phyloP scores from a whole-genome alignment of 2,888 invertebrate genomes.

The Phaedon cochleariae region DNA sequence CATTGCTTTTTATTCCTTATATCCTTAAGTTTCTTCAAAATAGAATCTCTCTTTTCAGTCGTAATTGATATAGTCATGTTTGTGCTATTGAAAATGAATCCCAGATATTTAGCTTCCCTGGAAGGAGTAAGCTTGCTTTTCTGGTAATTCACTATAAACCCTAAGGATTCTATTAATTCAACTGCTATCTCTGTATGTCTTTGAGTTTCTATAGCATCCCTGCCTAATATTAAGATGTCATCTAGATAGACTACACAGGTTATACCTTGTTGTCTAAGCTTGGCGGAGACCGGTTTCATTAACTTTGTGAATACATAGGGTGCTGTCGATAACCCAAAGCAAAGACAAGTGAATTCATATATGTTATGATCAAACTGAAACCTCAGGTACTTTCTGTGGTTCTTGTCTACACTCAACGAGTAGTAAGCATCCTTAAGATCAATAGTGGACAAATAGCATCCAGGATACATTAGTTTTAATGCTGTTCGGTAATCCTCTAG shows the following conservation, averaged over 20 bases:
- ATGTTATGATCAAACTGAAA: slow-evolving; percentile 8
- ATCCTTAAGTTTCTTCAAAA: background rate
- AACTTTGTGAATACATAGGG: slow-evolving; percentile 49
- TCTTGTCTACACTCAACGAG: slow-evolving; percentile 3
- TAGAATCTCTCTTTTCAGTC: slow-evolving; percentile 6
- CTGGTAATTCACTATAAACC: slow-evolving; percentile 15
- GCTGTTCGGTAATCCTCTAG: slow-evolving; percentile 23
- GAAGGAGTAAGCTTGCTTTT: slow-evolving; percentile 16
- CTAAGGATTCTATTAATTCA: slow-evolving; percentile 15
- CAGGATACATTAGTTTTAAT: slow-evolving; percentile 2
- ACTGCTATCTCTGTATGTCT: background rate
- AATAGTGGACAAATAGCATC: slow-evolving; percentile 12
- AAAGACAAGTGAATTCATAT: slow-evolving; percentile 28
- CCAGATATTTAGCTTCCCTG: slow-evolving; percentile 3
- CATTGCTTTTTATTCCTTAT: slow-evolving; percentile 16
- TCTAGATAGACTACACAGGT: slow-evolving; percentile 31
- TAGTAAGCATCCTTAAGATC: slow-evolving; percentile 26
- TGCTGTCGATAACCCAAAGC: slow-evolving; percentile 43
- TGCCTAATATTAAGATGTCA: slow-evolving; percentile 22
- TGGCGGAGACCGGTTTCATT: slow-evolving; percentile 37
- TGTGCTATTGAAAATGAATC: slow-evolving; percentile 21
- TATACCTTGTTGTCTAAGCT: slow-evolving; percentile 30
- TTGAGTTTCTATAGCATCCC: background rate
- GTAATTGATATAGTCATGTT: slow-evolving; percentile 12
- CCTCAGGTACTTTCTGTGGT: slow-evolving; percentile 19